These are phyloP conservation scores for Sceloporus undulatus DNA, from an alignment of 2,113 vertebrate genomes.

Conservation along the genomic window DNA sequence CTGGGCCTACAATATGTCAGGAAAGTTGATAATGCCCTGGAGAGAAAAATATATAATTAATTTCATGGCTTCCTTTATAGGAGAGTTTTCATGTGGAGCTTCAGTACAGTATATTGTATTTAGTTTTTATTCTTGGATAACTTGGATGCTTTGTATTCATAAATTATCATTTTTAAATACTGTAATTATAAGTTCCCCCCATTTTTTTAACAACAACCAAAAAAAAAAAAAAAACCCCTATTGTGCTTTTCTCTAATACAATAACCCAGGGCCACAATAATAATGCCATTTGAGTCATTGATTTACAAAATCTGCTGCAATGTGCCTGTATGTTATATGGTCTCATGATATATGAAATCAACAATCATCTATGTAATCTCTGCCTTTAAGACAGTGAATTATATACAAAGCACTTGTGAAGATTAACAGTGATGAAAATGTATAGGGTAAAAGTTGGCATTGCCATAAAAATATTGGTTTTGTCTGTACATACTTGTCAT, in stretches of 20 bases:
- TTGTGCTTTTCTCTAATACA: neutral
- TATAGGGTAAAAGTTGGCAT: no score
- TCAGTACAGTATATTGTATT: neutral
- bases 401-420: neutral
- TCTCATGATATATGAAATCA: neutral
- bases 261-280: neutral
- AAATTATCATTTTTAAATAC: neutral
- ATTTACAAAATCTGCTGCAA: neutral
- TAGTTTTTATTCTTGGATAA: slow-evolving; percentile 15
- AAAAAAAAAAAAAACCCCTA: neutral
- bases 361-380: neutral
- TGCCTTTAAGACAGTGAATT: neutral
- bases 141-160: neutral
- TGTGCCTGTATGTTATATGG: neutral
- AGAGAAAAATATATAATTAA: slow-evolving; percentile 8
- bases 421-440: neutral
- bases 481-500: neutral
- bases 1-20: neutral
- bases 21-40: slow-evolving; percentile 41
- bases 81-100: neutral
- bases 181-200: neutral
- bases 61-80: neutral
- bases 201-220: neutral
- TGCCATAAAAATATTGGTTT: neutral
- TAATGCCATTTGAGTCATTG: neutral